Evolutionary conservation across 2,113 vertebrate species (phyloP).

Genomic region (Petaurus breviceps): DNA sequence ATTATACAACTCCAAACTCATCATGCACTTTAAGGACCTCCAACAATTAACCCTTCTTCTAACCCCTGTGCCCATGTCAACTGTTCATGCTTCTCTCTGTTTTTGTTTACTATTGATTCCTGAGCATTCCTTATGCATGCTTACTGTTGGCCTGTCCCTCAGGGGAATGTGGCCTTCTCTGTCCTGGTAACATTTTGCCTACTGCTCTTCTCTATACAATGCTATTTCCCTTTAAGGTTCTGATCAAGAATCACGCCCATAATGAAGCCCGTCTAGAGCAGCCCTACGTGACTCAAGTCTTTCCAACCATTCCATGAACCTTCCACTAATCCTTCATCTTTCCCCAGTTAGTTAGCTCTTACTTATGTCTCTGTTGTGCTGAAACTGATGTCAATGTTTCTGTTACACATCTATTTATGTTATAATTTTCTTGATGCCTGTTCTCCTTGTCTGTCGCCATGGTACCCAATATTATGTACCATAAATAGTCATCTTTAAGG

Average conservation of each 20-base stretch:
- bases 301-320: neutral
- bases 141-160: neutral
- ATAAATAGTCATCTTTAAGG: neutral
- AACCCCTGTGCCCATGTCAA: neutral
- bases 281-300: neutral
- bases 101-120: neutral
- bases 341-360: neutral
- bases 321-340: neutral
- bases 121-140: neutral
- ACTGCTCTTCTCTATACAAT: neutral
- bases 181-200: neutral
- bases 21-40: neutral
- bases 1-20: neutral
- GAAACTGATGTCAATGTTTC: neutral
- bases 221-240: neutral
- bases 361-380: neutral
- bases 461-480: neutral
- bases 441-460: neutral
- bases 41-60: no score
- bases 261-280: neutral
- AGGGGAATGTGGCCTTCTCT: neutral
- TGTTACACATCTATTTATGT: neutral
- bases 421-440: neutral
- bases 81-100: neutral
- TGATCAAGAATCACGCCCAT: neutral